Evolutionary conservation across 2,113 vertebrate species (phyloP).

Genomic region (Menura novaehollandiae): DNA sequence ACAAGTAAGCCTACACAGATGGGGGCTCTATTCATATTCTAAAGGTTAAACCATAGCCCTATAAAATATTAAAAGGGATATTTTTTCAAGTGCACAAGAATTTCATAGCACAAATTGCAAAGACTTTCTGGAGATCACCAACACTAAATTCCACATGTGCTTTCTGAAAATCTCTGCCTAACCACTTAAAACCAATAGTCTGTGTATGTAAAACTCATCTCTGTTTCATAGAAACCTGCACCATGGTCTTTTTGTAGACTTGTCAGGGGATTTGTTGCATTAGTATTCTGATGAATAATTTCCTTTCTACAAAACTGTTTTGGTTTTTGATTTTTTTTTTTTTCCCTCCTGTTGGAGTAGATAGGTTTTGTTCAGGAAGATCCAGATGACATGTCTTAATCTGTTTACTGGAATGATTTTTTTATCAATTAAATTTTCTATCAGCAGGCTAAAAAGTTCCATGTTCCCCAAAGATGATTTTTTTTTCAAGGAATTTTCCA

Average conservation of each 20-base stretch:
- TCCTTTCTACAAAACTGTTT: not conserved
- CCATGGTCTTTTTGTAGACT: not conserved
- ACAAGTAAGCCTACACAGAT: constrained; percentile 18
- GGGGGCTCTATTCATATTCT: constrained; percentile 32
- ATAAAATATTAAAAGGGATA: constrained; percentile 40
- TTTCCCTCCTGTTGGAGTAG: not conserved
- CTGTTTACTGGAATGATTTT: not conserved
- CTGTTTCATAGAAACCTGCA: not conserved
- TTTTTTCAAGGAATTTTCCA: not conserved
- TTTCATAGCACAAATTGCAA: constrained; percentile 6
- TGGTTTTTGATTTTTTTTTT: not conserved
- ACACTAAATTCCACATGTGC: not conserved
- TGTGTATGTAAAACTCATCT: not conserved
- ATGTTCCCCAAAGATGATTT: not conserved
- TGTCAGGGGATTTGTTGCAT: not conserved
- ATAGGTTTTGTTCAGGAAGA: not conserved
- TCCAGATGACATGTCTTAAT: not conserved
- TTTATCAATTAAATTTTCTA: not conserved
- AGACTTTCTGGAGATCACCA: not conserved
- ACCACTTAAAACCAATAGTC: not conserved
- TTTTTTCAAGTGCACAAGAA: not conserved
- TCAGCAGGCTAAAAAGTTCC: not conserved
- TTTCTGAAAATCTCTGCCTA: not conserved
- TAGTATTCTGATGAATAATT: not conserved
- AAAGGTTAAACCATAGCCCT: constrained; percentile 38